Base-by-base conservation (phyloP, 2,888 invertebrate species). In the Drosophila mimica region DNA sequence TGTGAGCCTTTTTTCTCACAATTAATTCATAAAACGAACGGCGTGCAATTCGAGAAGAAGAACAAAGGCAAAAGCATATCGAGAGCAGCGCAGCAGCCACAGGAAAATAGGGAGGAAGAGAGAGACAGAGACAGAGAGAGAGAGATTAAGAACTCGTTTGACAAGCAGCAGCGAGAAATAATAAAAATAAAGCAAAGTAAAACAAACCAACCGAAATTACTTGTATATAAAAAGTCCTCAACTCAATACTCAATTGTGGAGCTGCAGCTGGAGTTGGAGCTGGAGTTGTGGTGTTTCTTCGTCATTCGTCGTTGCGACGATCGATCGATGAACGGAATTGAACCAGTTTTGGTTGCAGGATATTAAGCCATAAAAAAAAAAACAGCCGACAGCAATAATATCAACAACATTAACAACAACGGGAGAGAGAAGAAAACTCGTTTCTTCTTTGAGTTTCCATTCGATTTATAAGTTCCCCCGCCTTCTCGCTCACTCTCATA, bases 341-440 rank as follows among this genome's bases (percentile, higher is more conserved):
- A 84, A 84, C 84, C 89, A 84, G 84, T 84, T 84, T 84, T 85
- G 59, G 52, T 88, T 74, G 80, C 88, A 84, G 89, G 84, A 84
- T 84, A 84, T 84, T 84, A 74, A 84, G 88, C 83, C 80, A 84
- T 84, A 85, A 84, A 81, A 85, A 81, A 84, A 70, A 70, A 48
- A 46, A 38, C n/a, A 11, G 4, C 11, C 43, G 59, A 54, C 51
- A 59, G 48, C 43, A 56, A 60, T 70, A 63, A 78, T 60, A 62
- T 69, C 31, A 53, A 34, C 11, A 54, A 53, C 56, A 54, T 30
- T 48, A 61, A 52, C 30, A 53, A 8, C 49, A 69, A 40, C n/a
- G 51, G 52, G 52, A 46, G 52, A 63, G 54, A 33, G 33, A 33
- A 60, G 59, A 67, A 51, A 82, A 82, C 82, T 80, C 59, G 88